These are phyloP conservation scores for Panthera leo DNA, from an alignment of 2,113 vertebrate species.

Conservation along the genomic window DNA sequence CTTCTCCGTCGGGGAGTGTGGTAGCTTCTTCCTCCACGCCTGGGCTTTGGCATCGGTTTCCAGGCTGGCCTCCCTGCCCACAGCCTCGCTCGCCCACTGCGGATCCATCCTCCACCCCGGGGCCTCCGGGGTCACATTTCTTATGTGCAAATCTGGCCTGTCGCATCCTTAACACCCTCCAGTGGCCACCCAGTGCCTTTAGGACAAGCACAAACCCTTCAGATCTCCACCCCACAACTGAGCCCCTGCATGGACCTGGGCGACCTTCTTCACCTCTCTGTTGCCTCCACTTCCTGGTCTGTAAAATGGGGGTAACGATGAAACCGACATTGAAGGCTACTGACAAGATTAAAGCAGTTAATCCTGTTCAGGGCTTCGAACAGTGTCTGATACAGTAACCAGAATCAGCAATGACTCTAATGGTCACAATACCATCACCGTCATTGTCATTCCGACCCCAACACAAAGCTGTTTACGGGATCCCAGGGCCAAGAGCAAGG, in stretches of 20 bases:
- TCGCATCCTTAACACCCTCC: background rate
- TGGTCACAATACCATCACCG: too few relatives aligned
- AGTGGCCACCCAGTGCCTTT: background rate
- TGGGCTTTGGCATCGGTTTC: too few relatives aligned
- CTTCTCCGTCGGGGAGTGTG: background rate
- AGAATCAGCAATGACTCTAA: background rate
- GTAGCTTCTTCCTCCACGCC: background rate
- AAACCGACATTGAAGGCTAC: background rate
- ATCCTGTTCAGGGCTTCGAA: background rate
- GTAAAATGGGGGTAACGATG: background rate
- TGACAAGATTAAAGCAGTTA: background rate
- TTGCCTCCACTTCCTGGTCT: background rate
- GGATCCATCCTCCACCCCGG: background rate
- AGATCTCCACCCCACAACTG: background rate
- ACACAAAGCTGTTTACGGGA: background rate
- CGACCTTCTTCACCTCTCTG: background rate
- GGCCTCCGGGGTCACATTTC: background rate
- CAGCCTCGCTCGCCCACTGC: background rate
- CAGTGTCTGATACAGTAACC: background rate
- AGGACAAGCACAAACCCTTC: background rate
- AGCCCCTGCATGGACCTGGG: background rate
- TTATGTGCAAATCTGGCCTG: fast-evolving
- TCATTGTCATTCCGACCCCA: background rate
- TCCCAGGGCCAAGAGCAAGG: background rate
- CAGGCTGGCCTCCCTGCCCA: background rate